Percentiles rank a stretch among this genome's conserved stretches.
Conservation (phyloP, 2,797 vertebrate species). For the Fistularia tabacaria region DNA sequence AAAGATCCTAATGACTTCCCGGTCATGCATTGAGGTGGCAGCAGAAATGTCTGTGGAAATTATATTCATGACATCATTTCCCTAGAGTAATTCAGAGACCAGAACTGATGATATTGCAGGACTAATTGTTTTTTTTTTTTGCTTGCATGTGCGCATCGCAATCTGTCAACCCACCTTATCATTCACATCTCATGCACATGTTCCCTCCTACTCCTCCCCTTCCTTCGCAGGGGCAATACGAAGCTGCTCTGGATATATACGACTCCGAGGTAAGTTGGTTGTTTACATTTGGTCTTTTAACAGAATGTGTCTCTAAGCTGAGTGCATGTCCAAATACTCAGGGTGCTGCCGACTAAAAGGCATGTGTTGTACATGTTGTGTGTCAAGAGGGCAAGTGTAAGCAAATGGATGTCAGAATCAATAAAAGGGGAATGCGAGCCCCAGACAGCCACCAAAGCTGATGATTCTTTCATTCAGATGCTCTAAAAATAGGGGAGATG, state of each 20-base stretch:
- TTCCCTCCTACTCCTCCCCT: slow-evolving; percentile 6
- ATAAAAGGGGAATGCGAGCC: neutral
- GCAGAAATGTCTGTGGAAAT: slow-evolving; percentile 28
- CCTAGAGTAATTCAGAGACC: slow-evolving; percentile 44
- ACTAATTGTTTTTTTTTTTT: slow-evolving; percentile 44
- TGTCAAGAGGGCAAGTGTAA: slow-evolving; percentile 27
- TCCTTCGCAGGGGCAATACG: slow-evolving; percentile 84
- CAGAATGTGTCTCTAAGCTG: neutral
- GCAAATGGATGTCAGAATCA: slow-evolving; percentile 38
- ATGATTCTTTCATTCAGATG: slow-evolving; percentile 28
- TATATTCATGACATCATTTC: slow-evolving; percentile 45
- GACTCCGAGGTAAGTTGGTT: slow-evolving; percentile 83
- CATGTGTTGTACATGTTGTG: slow-evolving; percentile 19
- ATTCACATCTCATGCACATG: slow-evolving; percentile 21
- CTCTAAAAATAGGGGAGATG: slow-evolving; percentile 26
- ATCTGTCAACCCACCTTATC: slow-evolving; percentile 34
- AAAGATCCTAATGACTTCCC: slow-evolving; percentile 46
- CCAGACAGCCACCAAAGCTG: slow-evolving; percentile 10
- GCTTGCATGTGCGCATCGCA: slow-evolving; percentile 37
- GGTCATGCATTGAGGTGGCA: slow-evolving; percentile 33
- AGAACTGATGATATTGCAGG: slow-evolving; percentile 52
- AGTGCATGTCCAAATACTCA: neutral
- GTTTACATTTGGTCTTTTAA: slow-evolving; percentile 8
- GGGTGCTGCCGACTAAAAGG: slow-evolving; percentile 34
- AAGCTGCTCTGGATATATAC: slow-evolving; percentile 85